phyloP scores from a whole-genome alignment of 2,797 vertebrate genomes.

The Mallotus villosus region DNA sequence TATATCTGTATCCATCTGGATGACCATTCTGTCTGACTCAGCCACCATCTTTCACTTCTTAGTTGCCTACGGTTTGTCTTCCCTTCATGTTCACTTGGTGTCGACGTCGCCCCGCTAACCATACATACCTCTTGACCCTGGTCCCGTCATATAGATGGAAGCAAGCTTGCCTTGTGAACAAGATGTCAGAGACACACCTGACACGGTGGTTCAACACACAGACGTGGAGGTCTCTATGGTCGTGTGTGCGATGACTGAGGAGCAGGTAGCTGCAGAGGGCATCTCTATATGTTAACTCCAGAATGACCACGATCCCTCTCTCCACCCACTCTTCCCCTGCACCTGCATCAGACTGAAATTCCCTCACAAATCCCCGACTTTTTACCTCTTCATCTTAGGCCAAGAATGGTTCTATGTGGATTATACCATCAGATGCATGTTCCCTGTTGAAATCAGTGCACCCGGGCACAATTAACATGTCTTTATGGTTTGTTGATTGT shows the following conservation, averaged over 20 bases:
- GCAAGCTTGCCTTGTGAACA: slow-evolving; percentile 77
- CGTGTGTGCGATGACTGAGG: slow-evolving; percentile 69
- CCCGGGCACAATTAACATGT: background rate
- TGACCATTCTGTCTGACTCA: background rate
- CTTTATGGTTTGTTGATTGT: slow-evolving; percentile 9
- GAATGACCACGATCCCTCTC: slow-evolving; percentile 16
- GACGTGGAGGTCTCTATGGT: slow-evolving; percentile 75
- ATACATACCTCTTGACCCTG: background rate
- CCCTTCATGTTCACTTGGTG: background rate
- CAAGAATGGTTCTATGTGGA: background rate
- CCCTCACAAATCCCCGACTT: slow-evolving; percentile 19
- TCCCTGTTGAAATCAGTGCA: background rate
- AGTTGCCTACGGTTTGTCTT: background rate
- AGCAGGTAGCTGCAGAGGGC: slow-evolving; percentile 70
- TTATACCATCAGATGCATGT: background rate
- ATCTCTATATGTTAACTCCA: slow-evolving; percentile 16
- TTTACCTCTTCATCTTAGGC: background rate
- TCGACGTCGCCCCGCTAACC: background rate
- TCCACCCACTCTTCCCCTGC: background rate
- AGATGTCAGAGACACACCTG: slow-evolving; percentile 64
- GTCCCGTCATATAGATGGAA: slow-evolving; percentile 62
- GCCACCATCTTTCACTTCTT: background rate
- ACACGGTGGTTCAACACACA: slow-evolving; percentile 71
- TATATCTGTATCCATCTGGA: too few relatives aligned
- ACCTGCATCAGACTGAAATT: background rate